Evolutionary conservation across 2,797 vertebrate species (phyloP).

Genomic region (Schizopygopsis pylzovi): DNA sequence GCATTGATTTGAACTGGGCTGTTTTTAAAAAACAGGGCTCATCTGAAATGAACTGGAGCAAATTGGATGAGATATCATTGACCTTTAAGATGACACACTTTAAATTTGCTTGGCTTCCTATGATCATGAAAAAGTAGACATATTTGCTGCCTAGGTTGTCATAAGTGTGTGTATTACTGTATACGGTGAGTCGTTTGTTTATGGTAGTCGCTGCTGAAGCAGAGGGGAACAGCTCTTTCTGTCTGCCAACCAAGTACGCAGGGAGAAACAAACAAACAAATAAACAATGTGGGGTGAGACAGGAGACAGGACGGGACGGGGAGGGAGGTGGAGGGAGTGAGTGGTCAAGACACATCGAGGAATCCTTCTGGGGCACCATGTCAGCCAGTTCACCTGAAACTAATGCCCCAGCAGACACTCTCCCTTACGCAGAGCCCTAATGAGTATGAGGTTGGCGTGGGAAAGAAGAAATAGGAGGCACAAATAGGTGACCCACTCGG

Average conservation of each 20-base stretch:
- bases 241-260: conserved; percentile 34
- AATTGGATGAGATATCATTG: conserved; percentile 13
- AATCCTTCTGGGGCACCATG: conserved; percentile 83
- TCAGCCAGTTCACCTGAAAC: conserved; percentile 95
- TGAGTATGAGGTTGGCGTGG: conserved; percentile 92
- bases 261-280: conserved; percentile 41
- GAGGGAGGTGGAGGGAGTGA: conserved; percentile 80
- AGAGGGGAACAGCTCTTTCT: conserved; percentile 2
- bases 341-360: conserved; percentile 75
- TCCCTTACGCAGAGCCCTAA: conserved; percentile 77
- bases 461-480: conserved; percentile 89
- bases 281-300: conserved; percentile 81
- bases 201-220: conserved; percentile 2
- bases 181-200: conserved; percentile 34
- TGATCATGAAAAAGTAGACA: not conserved
- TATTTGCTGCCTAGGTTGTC: not conserved
- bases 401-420: conserved; percentile 88
- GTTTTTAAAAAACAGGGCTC: conserved; percentile 11
- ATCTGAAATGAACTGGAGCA: not conserved
- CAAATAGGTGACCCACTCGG: conserved; percentile 95
- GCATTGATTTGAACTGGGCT: conserved; percentile 65
- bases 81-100: conserved; percentile 18
- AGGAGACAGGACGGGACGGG: conserved; percentile 83
- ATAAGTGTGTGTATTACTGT: conserved; percentile 21
- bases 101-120: not conserved